Base-by-base conservation (phyloP, 2,113 vertebrate genomes). In the Microcebus jonahi region DNA sequence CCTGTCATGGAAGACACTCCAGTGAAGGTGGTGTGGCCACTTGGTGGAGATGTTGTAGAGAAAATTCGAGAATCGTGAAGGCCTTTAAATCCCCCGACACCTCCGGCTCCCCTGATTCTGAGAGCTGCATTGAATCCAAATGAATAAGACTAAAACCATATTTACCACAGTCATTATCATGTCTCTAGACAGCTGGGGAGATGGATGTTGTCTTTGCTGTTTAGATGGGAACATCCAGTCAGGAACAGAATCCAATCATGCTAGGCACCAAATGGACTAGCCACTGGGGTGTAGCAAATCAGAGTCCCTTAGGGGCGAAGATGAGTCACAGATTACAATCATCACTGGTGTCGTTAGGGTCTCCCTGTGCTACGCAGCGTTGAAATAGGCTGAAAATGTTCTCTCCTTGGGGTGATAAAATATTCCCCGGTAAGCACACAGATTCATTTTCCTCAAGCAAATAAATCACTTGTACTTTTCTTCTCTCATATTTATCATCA, bases 361-460 rank as follows among this genome's bases (percentile, higher is more conserved):
- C 84, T 95, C 68, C 90, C 29, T 67, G 25, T 57, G 83, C 73
- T 84, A 86, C 68, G 36, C 20, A 59, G 73, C 34, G 71, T 6
- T 91, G 82, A 83, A 97, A 88, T 1, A 92, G 50, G n/a, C 42
- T 95, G 82, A 80, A 92, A 89, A 79, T 89, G 53, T 79, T 88
- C 61, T 63, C 92, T 97, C 53, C 53, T 87, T 89, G 27, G 89
- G 29, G 25, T 95, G 82, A 94, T 96, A 96, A 96, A 94, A 91
- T 96, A 94, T 93, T 97, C 73, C 53, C 80, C n/a, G 68, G 93
- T 96, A 89, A 95, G 90, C 89, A 96, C 29, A 68, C 42, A 97
- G 94, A 45, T 95, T 97, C 97, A 95, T 93, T 94, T 80, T 0
- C 2, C 65, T 88, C 90, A 98, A 98, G 96, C 73, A 97, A 98